phyloP scores from a whole-genome alignment of 2,113 vertebrate genomes.

The Cynocephalus volans region DNA sequence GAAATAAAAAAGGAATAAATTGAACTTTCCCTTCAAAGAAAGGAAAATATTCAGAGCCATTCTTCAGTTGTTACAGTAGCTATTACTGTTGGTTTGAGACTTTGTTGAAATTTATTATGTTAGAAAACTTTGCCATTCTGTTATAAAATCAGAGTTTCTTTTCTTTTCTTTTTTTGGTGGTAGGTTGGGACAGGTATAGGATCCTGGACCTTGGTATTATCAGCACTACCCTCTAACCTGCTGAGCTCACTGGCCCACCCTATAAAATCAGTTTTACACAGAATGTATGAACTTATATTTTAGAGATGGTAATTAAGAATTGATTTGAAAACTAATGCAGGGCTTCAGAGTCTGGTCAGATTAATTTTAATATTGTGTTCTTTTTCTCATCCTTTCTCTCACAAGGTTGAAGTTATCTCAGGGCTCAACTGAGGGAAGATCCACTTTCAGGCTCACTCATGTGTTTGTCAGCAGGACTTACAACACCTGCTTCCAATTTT shows the following conservation, averaged over 20 bases:
- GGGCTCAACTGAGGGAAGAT: neutral
- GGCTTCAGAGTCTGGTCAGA: neutral
- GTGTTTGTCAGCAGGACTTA: neutral
- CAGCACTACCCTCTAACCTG: too few relatives aligned
- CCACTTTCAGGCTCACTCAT: neutral
- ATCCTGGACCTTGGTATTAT: too few relatives aligned
- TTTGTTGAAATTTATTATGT: conserved; percentile 50
- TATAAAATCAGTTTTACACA: conserved; percentile 58
- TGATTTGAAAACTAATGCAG: conserved; percentile 39
- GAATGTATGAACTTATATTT: neutral
- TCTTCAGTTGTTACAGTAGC: neutral
- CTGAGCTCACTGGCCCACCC: too few relatives aligned
- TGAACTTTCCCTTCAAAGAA: conserved; percentile 9
- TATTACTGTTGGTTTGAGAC: conserved; percentile 16
- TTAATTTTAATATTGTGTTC: conserved; percentile 50
- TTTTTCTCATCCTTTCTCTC: neutral
- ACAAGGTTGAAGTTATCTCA: neutral
- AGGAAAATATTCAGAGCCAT: neutral
- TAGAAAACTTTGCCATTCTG: conserved; percentile 43
- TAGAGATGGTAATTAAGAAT: conserved; percentile 25
- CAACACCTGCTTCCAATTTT: neutral
- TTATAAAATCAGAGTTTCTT: conserved; percentile 22
- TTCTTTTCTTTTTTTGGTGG: too few relatives aligned
- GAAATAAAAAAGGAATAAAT: neutral
- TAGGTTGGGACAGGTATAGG: too few relatives aligned